Evolutionary conservation across 1,140 invertebrate species (phyloP).

Genomic region (Uloborus diversus): DNA sequence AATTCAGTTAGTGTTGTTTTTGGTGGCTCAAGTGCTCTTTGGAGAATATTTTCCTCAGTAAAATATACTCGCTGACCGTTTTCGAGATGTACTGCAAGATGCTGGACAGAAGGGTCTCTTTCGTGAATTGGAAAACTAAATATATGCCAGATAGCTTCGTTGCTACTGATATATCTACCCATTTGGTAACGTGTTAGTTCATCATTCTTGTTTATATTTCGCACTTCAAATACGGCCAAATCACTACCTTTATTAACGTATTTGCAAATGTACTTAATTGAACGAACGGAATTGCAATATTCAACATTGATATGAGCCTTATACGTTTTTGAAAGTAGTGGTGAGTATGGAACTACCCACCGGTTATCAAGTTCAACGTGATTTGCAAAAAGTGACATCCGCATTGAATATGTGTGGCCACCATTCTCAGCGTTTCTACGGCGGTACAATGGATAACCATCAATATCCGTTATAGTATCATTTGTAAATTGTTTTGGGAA

Average conservation of each 20-base stretch:
- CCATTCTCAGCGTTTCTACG: background rate
- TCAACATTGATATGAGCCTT: no score
- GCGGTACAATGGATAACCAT: background rate
- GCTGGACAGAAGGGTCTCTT: conserved; percentile 56
- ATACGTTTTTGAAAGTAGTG: no score
- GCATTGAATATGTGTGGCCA: no score
- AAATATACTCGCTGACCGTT: conserved; percentile 59
- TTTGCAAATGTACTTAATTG: conserved; percentile 67
- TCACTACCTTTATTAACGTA: conserved; percentile 45
- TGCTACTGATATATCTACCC: conserved; percentile 53
- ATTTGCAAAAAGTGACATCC: no score
- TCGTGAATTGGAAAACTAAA: conserved; percentile 57
- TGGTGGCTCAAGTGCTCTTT: conserved; percentile 18
- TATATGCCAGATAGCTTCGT: conserved; percentile 60
- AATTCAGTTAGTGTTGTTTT: no score
- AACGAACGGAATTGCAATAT: no score
- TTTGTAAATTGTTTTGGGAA: background rate
- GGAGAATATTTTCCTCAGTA: conserved; percentile 17
- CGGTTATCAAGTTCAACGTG: no score
- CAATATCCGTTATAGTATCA: background rate
- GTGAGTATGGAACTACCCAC: no score
- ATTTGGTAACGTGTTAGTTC: conserved; percentile 2
- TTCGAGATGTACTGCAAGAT: conserved; percentile 60
- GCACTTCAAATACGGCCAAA: conserved; percentile 32
- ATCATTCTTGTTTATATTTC: conserved; percentile 1